Conservation (phyloP, 2,113 vertebrate species). For the Pao palembangensis region DNA sequence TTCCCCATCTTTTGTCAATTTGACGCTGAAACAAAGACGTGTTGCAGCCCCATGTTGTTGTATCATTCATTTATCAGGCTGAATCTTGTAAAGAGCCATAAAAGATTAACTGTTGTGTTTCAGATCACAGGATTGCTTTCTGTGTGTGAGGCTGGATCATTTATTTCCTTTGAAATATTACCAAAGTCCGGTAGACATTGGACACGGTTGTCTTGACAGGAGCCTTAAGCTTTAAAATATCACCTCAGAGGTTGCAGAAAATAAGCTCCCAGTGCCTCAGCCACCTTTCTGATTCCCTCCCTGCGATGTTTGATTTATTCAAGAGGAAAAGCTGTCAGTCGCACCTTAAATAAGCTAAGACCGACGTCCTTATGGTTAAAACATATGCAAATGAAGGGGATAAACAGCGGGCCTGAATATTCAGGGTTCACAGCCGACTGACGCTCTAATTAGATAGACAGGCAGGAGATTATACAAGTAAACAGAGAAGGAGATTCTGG, state of each 20-base stretch:
- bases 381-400: slow-evolving; percentile 58
- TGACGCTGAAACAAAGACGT: slow-evolving; percentile 11
- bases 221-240: slow-evolving; percentile 10
- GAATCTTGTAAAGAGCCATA: slow-evolving; percentile 30
- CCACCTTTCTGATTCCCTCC: slow-evolving; percentile 8
- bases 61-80: slow-evolving; percentile 16
- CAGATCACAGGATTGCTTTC: slow-evolving; percentile 39
- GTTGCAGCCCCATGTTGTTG: slow-evolving; percentile 23
- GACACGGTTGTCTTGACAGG: slow-evolving; percentile 7
- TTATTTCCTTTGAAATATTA: slow-evolving; percentile 32
- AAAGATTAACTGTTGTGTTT: slow-evolving; percentile 40
- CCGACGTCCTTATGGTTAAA: slow-evolving; percentile 25
- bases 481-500: slow-evolving; percentile 36
- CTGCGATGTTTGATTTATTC: slow-evolving; percentile 38
- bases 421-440: slow-evolving; percentile 41
- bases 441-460: slow-evolving; percentile 61
- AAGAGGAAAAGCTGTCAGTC: slow-evolving; percentile 41
- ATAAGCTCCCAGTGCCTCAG: not conserved
- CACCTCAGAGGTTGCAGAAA: slow-evolving; percentile 2
- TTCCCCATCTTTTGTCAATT: too few relatives aligned
- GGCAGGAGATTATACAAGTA: slow-evolving; percentile 43
- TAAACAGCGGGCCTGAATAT: slow-evolving; percentile 50
- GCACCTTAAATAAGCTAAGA: slow-evolving; percentile 48
- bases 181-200: slow-evolving; percentile 6
- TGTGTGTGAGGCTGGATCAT: slow-evolving; percentile 25